phyloP scores from a whole-genome alignment of 1,140 invertebrate genomes.

The Ooceraea biroi region DNA sequence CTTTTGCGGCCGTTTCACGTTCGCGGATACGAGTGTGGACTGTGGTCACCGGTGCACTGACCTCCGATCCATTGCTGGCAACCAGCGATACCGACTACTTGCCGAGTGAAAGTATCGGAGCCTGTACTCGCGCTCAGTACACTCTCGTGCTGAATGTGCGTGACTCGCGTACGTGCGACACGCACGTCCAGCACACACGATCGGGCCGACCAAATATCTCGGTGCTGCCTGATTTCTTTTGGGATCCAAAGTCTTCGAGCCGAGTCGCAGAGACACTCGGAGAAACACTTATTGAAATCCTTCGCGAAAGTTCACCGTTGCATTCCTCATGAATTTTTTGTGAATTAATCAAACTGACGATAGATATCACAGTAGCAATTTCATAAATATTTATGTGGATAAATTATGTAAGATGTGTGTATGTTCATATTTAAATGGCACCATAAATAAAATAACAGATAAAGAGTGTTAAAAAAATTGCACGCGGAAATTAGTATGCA shows the following conservation, averaged over 20 bases:
- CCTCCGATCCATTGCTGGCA: conserved; percentile 77
- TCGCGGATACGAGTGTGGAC: conserved; percentile 66
- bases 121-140: conserved; percentile 62
- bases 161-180: conserved; percentile 57
- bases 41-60: conserved; percentile 80
- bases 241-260: conserved; percentile 8
- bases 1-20: conserved; percentile 61
- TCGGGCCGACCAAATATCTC: conserved; percentile 45
- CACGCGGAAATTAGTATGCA: too few species aligned
- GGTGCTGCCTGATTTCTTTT: conserved; percentile 66
- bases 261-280: background rate
- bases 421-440: too few species aligned
- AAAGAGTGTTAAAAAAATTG: too few species aligned
- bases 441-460: too few species aligned
- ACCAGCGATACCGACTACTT: conserved; percentile 75
- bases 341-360: too few species aligned
- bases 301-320: background rate
- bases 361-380: too few species aligned
- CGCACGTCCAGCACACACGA: conserved; percentile 57
- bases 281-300: background rate
- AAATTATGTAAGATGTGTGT: background rate
- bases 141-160: conserved; percentile 57
- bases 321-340: too few species aligned
- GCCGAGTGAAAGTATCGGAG: conserved; percentile 78
- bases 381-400: too few species aligned